Base-by-base conservation (phyloP, 2,113 vertebrate species). In the Dromas ardeola region DNA sequence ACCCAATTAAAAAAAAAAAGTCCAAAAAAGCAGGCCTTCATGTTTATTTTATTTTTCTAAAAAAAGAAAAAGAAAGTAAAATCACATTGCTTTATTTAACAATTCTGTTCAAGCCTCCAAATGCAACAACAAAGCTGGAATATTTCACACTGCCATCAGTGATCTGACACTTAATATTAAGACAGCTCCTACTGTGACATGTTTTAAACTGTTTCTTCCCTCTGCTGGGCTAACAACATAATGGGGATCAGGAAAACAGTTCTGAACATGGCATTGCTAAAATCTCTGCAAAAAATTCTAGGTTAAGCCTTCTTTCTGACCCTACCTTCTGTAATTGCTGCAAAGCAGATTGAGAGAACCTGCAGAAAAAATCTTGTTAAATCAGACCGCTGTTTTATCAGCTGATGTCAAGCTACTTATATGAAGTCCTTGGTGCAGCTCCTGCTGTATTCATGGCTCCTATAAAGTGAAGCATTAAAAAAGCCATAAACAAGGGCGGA, bases 191-290 rank as follows among this genome's bases (percentile, higher is more conserved):
- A 80, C 90, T 96, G 97, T 94, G 95, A 95, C 88, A 94, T 83
- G 72, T 97, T 98, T 96, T 88, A 96, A 97, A 96, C 80, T 81
- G 71, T 95, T 91, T 97, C 70, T 98, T 98, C 90, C 79, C 85
- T 98, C 84, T 97, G 88, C 92, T 97, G 93, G 89, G 91, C 95
- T 98, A 97, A 97, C 93, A 96, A 92, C 94, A 96, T 97, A 98
- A 98, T 93, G 93, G 65, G 87, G 90, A 97, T 97, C 94, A 97
- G 86, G 81, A 97, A 97, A 98, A 96, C 79, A 66, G 81, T 86
- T 92, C 94, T 85, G 86, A 96, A 91, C 43, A 81, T 36, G 85
- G 61, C 49, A 59, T 74, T 93, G 91, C 70, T 97, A 95, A 96
- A 97, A 96, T 84, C 74, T 82, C 71, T 94, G 89, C 83, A 91